These are phyloP conservation scores for Microctonus hyperodae DNA, from an alignment of 2,888 invertebrate species.

Conservation along the genomic window DNA sequence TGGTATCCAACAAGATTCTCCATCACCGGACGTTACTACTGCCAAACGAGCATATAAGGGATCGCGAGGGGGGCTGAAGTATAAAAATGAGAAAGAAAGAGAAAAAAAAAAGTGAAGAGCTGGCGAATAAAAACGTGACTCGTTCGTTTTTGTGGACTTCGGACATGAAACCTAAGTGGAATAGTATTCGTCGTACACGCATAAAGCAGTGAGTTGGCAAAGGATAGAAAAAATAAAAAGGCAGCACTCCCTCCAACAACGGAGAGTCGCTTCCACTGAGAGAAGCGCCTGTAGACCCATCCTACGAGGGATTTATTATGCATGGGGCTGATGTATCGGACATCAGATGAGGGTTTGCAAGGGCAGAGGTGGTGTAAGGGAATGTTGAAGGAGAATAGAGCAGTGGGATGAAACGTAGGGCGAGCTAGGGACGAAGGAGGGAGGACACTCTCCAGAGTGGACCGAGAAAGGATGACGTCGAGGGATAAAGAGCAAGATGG, in stretches of 20 bases:
- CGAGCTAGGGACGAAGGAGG: conserved; percentile 19
- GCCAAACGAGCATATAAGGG: conserved; percentile 12
- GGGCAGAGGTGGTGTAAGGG: background rate
- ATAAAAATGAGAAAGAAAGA: conserved; percentile 17
- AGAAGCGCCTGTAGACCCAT: conserved; percentile 31
- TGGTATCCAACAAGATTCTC: conserved; percentile 51
- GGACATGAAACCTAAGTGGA: conserved; percentile 32
- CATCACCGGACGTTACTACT: conserved; percentile 42
- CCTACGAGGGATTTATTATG: conserved; percentile 57
- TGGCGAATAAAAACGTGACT: conserved; percentile 35
- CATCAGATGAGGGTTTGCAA: conserved; percentile 48
- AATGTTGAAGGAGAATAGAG: conserved; percentile 17
- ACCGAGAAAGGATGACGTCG: conserved; percentile 47
- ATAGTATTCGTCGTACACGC: background rate
- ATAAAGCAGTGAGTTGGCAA: conserved; percentile 17
- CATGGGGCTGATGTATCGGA: conserved; percentile 60
- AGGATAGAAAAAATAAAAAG: conserved; percentile 22
- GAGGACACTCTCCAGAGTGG: conserved; percentile 52
- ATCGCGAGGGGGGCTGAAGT: background rate
- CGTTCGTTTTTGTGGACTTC: conserved; percentile 44
- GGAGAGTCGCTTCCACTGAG: background rate
- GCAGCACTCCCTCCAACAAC: background rate
- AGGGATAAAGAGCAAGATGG: conserved; percentile 48
- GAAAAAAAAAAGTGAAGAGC: conserved; percentile 6
- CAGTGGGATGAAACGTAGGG: conserved; percentile 9